Evolutionary conservation across 2,888 invertebrate genomes (phyloP).

Genomic region (Cryptophagus acutangulus): DNA sequence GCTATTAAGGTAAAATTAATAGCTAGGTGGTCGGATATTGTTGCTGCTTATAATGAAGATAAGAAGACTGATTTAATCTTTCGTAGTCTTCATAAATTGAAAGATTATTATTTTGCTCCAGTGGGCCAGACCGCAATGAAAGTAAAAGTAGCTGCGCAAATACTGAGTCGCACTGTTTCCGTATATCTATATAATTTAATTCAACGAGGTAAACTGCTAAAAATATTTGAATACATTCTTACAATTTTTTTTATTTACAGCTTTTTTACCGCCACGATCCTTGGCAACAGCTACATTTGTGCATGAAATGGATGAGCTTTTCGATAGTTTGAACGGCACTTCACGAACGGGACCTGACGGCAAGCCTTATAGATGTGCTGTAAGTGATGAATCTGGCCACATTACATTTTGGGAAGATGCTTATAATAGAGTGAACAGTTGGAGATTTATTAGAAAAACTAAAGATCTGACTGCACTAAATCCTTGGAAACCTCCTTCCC

Average conservation of each 20-base stretch:
- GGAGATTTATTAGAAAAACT: background rate
- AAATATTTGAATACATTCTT: background rate
- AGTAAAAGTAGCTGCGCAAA: background rate
- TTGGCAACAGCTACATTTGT: slow-evolving; percentile 14
- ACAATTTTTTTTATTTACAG: slow-evolving; percentile 7
- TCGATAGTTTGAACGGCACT: slow-evolving; percentile 13
- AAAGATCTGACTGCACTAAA: background rate
- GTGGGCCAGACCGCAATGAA: background rate
- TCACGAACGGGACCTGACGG: slow-evolving; percentile 2
- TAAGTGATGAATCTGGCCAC: slow-evolving; percentile 8
- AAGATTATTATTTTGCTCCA: slow-evolving; percentile 2
- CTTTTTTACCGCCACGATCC: slow-evolving; percentile 5
- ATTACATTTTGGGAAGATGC: slow-evolving; percentile 5
- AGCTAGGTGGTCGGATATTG: slow-evolving; percentile 9
- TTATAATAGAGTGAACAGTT: background rate
- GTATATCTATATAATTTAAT: slow-evolving; percentile 8
- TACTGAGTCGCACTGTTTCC: slow-evolving; percentile 9
- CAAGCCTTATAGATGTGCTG: slow-evolving; percentile 6
- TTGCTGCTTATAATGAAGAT: slow-evolving; percentile 5
- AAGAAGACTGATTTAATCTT: slow-evolving; percentile 4
- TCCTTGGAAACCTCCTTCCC: background rate
- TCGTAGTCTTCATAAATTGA: slow-evolving; percentile 6
- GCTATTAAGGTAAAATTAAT: background rate
- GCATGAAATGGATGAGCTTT: slow-evolving; percentile 10
- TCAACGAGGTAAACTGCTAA: slow-evolving; percentile 2